Conservation (phyloP, 1,140 invertebrate genomes). For the Olivierus martensii region DNA sequence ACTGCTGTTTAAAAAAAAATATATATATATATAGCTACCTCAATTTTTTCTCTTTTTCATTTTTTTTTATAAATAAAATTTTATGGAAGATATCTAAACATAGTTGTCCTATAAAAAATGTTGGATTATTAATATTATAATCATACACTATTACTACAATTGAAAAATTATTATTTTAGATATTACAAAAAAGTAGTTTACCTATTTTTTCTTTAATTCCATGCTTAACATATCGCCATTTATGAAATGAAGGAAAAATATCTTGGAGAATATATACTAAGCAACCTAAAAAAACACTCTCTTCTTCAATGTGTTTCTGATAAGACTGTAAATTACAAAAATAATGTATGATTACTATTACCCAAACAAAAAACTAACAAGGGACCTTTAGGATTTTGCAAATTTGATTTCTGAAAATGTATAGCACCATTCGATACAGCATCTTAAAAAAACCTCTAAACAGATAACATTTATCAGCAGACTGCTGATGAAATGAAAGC, state of each 20-base stretch:
- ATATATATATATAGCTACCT: neutral
- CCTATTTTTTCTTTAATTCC: constrained; percentile 9
- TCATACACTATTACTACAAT: neutral
- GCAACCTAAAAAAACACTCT: constrained; percentile 26
- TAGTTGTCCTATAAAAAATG: neutral
- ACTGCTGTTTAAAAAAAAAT: neutral
- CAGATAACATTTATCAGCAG: no score
- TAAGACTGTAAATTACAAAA: no score
- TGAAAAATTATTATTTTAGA: neutral
- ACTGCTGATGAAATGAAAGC: no score
- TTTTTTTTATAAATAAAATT: neutral
- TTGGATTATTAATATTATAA: constrained; percentile 18
- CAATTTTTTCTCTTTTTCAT: constrained; percentile 10
- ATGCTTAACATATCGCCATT: constrained; percentile 30
- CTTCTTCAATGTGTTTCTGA: neutral
- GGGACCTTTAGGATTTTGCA: no score
- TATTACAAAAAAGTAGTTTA: neutral
- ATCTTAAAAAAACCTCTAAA: no score
- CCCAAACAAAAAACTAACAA: no score
- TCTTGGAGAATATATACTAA: constrained; percentile 30
- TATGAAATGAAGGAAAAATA: constrained; percentile 32
- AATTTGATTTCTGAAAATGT: no score
- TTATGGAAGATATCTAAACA: neutral
- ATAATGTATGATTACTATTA: no score
- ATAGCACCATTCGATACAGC: no score